Evolutionary conservation across 2,797 vertebrate species (phyloP).

Genomic region (Trichosurus vulpecula): DNA sequence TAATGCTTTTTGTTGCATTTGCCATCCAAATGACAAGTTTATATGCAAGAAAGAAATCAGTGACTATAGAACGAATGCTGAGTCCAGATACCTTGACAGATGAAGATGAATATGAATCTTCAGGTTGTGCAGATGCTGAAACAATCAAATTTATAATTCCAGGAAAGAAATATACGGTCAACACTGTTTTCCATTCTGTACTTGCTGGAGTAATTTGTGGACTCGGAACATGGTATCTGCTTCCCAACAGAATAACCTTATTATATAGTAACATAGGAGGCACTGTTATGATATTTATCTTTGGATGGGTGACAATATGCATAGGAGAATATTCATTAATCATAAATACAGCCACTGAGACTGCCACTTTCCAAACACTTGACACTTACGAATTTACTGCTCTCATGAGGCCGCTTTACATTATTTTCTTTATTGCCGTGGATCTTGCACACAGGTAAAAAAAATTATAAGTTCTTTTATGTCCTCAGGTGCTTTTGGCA

Average conservation of each 20-base stretch:
- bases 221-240: conserved; percentile 96
- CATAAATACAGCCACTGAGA: conserved; percentile 95
- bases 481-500: conserved; percentile 48
- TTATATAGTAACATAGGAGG: conserved; percentile 90
- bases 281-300: conserved; percentile 89
- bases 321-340: conserved; percentile 96
- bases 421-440: conserved; percentile 93
- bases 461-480: conserved; percentile 41
- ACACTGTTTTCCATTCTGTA: conserved; percentile 91
- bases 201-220: conserved; percentile 94
- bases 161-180: conserved; percentile 94
- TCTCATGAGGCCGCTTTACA: conserved; percentile 95
- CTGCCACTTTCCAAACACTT: conserved; percentile 96
- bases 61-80: conserved; percentile 90
- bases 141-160: conserved; percentile 95
- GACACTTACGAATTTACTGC: conserved; percentile 96
- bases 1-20: conserved; percentile 92
- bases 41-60: conserved; percentile 88
- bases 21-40: conserved; percentile 90
- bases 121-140: conserved; percentile 93
- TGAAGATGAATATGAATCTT: conserved; percentile 98
- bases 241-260: conserved; percentile 90
- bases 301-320: conserved; percentile 97
- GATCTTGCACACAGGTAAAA: conserved; percentile 94
- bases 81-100: conserved; percentile 91